A percentile compares a stretch with the other conserved stretches of the same genome.
These are phyloP conservation scores for Alligator mississippiensis DNA, from an alignment of 2,113 vertebrate genomes.

Conservation along the genomic window DNA sequence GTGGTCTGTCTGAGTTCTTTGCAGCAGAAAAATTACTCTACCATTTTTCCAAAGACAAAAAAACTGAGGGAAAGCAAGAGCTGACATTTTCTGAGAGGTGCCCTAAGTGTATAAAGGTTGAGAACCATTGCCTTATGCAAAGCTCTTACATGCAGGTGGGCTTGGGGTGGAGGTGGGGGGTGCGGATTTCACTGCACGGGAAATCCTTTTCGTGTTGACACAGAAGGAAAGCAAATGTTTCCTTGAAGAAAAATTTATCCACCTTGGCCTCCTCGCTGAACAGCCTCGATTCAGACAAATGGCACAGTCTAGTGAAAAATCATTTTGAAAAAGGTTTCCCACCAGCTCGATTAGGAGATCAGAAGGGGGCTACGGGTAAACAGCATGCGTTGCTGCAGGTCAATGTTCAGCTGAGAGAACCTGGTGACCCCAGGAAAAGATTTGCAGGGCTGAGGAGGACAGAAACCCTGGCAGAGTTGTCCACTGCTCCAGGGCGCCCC, in stretches of 20 bases:
- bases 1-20: too few relatives aligned
- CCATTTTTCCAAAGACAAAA: too few relatives aligned
- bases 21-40: too few relatives aligned
- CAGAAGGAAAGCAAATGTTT: too few relatives aligned
- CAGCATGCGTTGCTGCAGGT: background rate
- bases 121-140: too few relatives aligned
- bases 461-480: background rate
- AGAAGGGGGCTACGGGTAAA: background rate
- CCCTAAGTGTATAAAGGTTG: too few relatives aligned
- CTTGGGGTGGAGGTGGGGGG: too few relatives aligned
- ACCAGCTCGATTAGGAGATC: slow-evolving; percentile 28
- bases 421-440: background rate
- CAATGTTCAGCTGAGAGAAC: background rate
- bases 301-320: background rate
- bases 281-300: background rate
- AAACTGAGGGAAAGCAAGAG: too few relatives aligned
- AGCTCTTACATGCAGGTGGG: too few relatives aligned
- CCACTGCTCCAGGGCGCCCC: background rate
- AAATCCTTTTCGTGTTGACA: too few relatives aligned
- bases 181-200: too few relatives aligned
- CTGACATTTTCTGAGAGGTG: too few relatives aligned
- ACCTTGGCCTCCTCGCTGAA: slow-evolving; percentile 23
- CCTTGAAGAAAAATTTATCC: background rate
- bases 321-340: slow-evolving; percentile 8
- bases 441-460: background rate